Evolutionary conservation across 2,797 vertebrate species (phyloP).

Genomic region (Danionella dracula): DNA sequence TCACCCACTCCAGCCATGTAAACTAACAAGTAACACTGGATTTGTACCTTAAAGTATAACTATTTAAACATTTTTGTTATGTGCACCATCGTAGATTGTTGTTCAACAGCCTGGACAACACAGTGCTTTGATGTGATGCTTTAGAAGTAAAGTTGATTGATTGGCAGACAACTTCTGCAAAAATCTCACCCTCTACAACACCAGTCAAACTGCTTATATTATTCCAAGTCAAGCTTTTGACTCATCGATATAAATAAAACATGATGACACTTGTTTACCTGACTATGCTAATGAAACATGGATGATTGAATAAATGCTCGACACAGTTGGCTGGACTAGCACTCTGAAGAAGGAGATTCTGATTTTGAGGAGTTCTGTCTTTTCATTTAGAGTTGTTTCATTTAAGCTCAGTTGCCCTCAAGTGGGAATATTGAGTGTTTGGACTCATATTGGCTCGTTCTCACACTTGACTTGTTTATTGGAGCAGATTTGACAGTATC

Average conservation of each 20-base stretch:
- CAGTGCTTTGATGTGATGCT: no score
- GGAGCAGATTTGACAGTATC: not conserved
- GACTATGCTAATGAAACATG: slow-evolving; percentile 45
- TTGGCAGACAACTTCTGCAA: no score
- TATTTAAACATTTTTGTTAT: no score
- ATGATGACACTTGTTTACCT: slow-evolving; percentile 49
- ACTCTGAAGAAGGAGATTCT: slow-evolving; percentile 30
- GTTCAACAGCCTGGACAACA: no score
- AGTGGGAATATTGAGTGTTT: slow-evolving; percentile 13
- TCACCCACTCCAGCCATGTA: no score
- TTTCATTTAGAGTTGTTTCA: not conserved
- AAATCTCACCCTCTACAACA: not conserved
- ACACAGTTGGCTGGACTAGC: slow-evolving; percentile 26
- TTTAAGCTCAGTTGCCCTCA: slow-evolving; percentile 10
- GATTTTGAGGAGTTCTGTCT: not conserved
- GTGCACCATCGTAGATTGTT: no score
- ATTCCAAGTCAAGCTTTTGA: slow-evolving; percentile 36
- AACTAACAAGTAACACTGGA: no score
- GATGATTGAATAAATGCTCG: slow-evolving; percentile 46
- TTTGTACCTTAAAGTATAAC: no score
- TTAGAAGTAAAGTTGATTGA: no score
- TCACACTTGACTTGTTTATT: slow-evolving; percentile 12
- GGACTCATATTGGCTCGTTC: slow-evolving; percentile 16
- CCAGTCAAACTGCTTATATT: slow-evolving; percentile 15
- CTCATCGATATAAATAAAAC: slow-evolving; percentile 50